These are phyloP conservation scores for Apteryx mantelli DNA, from an alignment of 2,113 vertebrate genomes.

Conservation along the genomic window DNA sequence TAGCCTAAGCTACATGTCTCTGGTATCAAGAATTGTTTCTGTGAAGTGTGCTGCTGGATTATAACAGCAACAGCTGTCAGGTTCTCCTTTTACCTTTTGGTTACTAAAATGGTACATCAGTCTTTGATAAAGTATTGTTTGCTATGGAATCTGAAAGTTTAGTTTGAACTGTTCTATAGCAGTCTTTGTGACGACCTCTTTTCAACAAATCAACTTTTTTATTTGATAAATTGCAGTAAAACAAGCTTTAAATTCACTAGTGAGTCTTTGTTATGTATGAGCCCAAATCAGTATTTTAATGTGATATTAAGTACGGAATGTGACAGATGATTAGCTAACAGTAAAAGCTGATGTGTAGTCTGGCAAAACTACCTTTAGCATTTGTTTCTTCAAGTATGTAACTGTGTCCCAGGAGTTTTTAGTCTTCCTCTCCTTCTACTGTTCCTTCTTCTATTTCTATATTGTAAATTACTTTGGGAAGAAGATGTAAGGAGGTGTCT, in stretches of 20 bases:
- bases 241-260: not conserved
- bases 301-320: not conserved
- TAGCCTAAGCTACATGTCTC: not conserved
- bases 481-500: not conserved
- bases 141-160: not conserved
- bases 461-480: not conserved
- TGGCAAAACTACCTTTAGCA: not conserved
- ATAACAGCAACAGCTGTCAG: not conserved
- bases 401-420: not conserved
- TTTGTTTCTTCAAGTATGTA: not conserved
- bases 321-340: not conserved
- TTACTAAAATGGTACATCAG: not conserved
- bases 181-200: not conserved
- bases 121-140: not conserved
- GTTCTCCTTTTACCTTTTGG: not conserved
- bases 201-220: not conserved
- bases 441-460: not conserved
- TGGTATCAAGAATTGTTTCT: not conserved
- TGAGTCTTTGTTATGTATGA: not conserved
- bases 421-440: not conserved
- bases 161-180: not conserved
- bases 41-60: not conserved
- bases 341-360: not conserved
- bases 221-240: not conserved
- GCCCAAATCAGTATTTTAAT: not conserved